These are phyloP conservation scores for Zaprionus lineosus DNA, from an alignment of 2,888 invertebrate species.

Conservation along the genomic window DNA sequence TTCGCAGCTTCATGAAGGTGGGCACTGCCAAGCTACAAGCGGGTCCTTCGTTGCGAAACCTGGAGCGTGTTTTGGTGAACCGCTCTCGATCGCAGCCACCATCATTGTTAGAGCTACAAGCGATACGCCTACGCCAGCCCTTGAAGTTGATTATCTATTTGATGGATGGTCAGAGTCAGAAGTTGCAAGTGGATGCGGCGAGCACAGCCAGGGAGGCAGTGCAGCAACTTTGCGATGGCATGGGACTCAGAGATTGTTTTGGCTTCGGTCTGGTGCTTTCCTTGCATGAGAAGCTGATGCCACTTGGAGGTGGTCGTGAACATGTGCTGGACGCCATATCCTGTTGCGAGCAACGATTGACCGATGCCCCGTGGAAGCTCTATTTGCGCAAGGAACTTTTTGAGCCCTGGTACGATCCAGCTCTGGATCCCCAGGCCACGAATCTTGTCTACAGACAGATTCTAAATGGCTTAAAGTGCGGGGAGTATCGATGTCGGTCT, in stretches of 20 bases:
- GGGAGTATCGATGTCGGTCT: conserved; percentile 93
- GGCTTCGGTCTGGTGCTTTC: conserved; percentile 97
- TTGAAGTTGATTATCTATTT: conserved; percentile 92
- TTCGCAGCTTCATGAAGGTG: conserved; percentile 91
- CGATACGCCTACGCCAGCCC: conserved; percentile 92
- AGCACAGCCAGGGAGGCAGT: conserved; percentile 95
- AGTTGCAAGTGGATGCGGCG: conserved; percentile 93
- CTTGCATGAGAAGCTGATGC: conserved; percentile 93
- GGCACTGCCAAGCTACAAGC: conserved; percentile 63
- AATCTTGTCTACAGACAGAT: conserved; percentile 95
- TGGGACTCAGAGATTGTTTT: conserved; percentile 91
- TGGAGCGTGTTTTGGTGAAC: conserved; percentile 92
- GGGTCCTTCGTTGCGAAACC: conserved; percentile 81
- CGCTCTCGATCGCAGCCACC: conserved; percentile 96
- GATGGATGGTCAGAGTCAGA: conserved; percentile 93
- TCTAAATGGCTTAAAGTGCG: conserved; percentile 93
- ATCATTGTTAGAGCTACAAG: conserved; percentile 94
- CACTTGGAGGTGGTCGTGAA: conserved; percentile 93
- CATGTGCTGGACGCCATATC: conserved; percentile 98
- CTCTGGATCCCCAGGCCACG: conserved; percentile 91
- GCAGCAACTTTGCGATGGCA: conserved; percentile 89
- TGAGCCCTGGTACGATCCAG: conserved; percentile 95
- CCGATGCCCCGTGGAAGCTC: conserved; percentile 93
- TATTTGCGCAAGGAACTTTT: conserved; percentile 95
- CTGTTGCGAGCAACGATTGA: conserved; percentile 96